phyloP scores from a whole-genome alignment of 2,888 invertebrate species.

The Erebia aethiops region DNA sequence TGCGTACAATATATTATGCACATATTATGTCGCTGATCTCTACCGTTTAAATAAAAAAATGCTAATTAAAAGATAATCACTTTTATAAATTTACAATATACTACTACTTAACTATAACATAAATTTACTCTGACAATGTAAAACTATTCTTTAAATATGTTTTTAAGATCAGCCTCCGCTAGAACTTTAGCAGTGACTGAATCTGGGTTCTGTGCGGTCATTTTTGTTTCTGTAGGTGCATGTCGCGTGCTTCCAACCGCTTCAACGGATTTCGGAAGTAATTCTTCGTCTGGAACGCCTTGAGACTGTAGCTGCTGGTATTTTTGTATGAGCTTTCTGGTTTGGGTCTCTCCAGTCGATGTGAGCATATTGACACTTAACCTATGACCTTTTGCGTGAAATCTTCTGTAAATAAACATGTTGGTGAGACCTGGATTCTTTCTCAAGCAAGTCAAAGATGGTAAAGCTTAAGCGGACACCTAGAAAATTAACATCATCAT shows the following conservation, averaged over 20 bases:
- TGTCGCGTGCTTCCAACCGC: conserved; percentile 57
- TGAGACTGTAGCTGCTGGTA: conserved; percentile 83
- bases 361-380: conserved; percentile 82
- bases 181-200: conserved; percentile 63
- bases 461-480: no score
- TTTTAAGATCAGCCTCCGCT: conserved; percentile 42
- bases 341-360: conserved; percentile 76
- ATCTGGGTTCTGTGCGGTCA: conserved; percentile 51
- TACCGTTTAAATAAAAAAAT: no score
- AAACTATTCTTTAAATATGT: conserved; percentile 46
- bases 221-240: conserved; percentile 44
- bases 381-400: conserved; percentile 84
- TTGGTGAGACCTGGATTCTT: not conserved
- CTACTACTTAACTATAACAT: no score
- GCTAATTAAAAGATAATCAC: no score
- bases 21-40: no score
- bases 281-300: conserved; percentile 78
- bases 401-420: conserved; percentile 79
- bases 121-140: not conserved
- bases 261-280: conserved; percentile 65
- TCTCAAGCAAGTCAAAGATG: no score
- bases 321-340: conserved; percentile 84
- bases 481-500: no score
- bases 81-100: no score
- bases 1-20: no score